Evolutionary conservation across 1,140 invertebrate species (phyloP), one percentile per base, ranked within the genome.

Genomic region (Heterodera schachtii): DNA sequence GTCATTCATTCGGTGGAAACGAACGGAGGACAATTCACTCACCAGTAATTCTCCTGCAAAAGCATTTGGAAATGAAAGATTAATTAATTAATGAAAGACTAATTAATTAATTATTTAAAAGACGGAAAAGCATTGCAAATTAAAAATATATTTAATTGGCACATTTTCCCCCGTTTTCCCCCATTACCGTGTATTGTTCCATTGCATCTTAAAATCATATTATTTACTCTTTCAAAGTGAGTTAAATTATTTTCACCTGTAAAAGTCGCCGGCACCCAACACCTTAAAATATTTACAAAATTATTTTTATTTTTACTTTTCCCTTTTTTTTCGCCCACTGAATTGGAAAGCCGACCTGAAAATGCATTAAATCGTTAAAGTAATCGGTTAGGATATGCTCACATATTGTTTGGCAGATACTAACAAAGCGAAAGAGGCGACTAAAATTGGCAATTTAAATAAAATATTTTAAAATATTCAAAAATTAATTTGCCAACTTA

Each of bases 241-340:
- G 11, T 71, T 41, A 31, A 44, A 41, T n/a, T 19, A 60, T 19
- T 6, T 16, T 64, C 19, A 43, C 77, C 77, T 41, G 89, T 90
- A 76, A 90, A 90, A 16, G 90, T 90, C 16, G 90, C 90, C 16
- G 89, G 89, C 46, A 90, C 89, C 89, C 90, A 90, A 60, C 89
- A 90, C 13, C 81, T 64, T 19, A 64, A 60, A 64, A 19, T 64
- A 19, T 16, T 64, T 11, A 5, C 57, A 64, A 31, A 31, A 64
- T 64, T 64, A 64, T 5, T 13, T 64, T 19, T 19, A 64, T 16
- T 19, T 64, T 52, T 6, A 8, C 57, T 64, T 64, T 41, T 75
- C 19, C 11, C 66, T 75, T 13, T 47, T 16, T 6, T 46, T 75
- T 67, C n/a, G 41, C 49, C 4, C 43, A 57, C 82, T 89, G 87